Conservation (phyloP, 2,113 vertebrate species). For the Marmota monax region DNA sequence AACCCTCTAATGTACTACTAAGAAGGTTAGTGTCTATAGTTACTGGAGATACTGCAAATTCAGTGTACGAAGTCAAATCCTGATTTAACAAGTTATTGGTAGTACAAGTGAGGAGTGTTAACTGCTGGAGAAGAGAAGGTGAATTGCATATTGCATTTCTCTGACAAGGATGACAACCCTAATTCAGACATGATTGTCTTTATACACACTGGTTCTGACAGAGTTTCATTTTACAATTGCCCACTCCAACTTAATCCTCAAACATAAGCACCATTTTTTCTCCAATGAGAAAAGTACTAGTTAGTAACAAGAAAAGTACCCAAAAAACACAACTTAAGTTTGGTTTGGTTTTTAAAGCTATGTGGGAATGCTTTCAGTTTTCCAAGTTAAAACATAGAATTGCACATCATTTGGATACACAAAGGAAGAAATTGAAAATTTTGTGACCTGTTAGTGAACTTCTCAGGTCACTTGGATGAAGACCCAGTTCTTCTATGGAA, state of each 20-base stretch:
- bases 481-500: not conserved
- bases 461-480: not conserved
- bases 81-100: slow-evolving; percentile 80
- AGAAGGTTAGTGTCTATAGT: slow-evolving; percentile 84
- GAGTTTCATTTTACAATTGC: slow-evolving; percentile 50
- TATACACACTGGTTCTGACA: slow-evolving; percentile 40
- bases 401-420: not conserved
- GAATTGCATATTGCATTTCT: slow-evolving; percentile 56
- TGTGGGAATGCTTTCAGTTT: not conserved
- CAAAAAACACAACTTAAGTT: not conserved
- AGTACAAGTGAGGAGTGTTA: slow-evolving; percentile 64
- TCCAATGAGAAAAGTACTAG: slow-evolving; percentile 45
- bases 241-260: not conserved
- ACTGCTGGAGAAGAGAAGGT: slow-evolving; percentile 47
- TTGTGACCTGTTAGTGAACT: not conserved
- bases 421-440: not conserved
- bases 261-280: slow-evolving; percentile 29
- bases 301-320: slow-evolving; percentile 73
- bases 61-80: slow-evolving; percentile 87
- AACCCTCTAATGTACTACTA: slow-evolving; percentile 76
- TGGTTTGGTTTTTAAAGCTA: slow-evolving; percentile 33
- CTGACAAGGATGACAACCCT: not conserved
- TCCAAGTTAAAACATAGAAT: not conserved
- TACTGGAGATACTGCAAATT: slow-evolving; percentile 85
- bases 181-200: not conserved